Conservation (phyloP, 2,113 vertebrate genomes). For the Pogona vitticeps region DNA sequence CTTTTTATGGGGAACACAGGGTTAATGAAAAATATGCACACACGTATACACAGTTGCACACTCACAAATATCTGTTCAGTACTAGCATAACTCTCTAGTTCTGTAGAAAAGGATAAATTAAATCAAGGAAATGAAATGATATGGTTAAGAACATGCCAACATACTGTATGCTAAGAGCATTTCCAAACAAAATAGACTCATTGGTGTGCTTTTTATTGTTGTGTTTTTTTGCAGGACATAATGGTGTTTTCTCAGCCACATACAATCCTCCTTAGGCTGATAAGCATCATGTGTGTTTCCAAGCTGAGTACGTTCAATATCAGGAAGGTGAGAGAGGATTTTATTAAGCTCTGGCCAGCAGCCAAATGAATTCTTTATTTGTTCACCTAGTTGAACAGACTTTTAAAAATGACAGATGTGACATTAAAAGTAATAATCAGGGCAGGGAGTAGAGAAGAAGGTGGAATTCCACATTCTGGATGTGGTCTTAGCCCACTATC, state of each 20-base stretch:
- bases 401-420: neutral
- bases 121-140: too few species aligned
- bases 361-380: neutral
- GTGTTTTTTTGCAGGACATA: neutral
- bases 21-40: neutral
- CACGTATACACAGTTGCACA: neutral
- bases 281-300: neutral
- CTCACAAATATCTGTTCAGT: neutral
- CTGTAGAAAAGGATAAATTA: neutral
- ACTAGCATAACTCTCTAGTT: neutral
- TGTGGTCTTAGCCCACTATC: neutral
- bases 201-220: neutral
- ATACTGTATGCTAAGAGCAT: neutral
- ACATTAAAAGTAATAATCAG: neutral
- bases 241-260: neutral
- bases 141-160: neutral
- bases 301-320: neutral
- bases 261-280: neutral
- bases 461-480: fast-evolving
- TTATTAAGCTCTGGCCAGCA: neutral
- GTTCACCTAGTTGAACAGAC: neutral
- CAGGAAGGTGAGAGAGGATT: neutral
- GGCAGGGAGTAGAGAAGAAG: neutral
- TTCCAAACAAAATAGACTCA: neutral
- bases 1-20: neutral